A percentile compares a stretch with the other conserved stretches of the same genome.
These are phyloP conservation scores for Abrostola tripartita DNA, from an alignment of 2,888 invertebrate genomes.

Conservation along the genomic window DNA sequence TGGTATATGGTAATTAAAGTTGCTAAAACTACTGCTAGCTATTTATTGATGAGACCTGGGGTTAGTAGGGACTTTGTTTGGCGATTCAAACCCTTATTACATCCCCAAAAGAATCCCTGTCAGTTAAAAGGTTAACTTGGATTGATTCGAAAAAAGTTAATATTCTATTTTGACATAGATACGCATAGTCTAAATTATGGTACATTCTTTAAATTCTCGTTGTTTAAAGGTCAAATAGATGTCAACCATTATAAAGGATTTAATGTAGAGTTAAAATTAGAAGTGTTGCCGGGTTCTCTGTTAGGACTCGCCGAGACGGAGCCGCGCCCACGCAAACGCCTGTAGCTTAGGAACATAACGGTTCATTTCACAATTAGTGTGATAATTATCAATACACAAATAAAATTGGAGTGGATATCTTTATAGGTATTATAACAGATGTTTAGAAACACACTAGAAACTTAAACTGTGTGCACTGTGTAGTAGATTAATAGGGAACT, in stretches of 20 bases:
- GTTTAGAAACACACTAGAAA: too few relatives aligned
- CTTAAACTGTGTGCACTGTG: too few relatives aligned
- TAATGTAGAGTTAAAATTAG: conserved; percentile 37
- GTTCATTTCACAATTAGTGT: conserved; percentile 52
- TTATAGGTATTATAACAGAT: too few relatives aligned
- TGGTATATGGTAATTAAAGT: not conserved
- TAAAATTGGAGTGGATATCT: too few relatives aligned
- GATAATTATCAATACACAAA: too few relatives aligned
- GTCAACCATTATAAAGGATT: conserved; percentile 21
- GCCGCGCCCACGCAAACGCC: conserved; percentile 41
- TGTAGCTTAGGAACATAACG: conserved; percentile 23
- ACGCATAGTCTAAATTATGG: conserved; percentile 9
- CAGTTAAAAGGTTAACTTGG: conserved; percentile 14
- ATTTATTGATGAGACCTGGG: conserved; percentile 11
- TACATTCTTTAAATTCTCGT: conserved; percentile 2
- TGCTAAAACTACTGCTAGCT: conserved; percentile 8
- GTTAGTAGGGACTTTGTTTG: conserved; percentile 10
- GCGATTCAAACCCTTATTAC: conserved; percentile 9
- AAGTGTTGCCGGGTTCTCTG: conserved; percentile 20
- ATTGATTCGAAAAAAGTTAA: conserved; percentile 11
- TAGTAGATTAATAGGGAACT: too few relatives aligned
- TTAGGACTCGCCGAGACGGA: conserved; percentile 35
- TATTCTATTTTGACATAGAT: conserved; percentile 11
- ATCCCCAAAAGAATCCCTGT: conserved; percentile 5
- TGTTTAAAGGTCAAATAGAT: conserved; percentile 13